A percentile compares a stretch with the other conserved stretches of the same genome.
Conservation (phyloP, 1,140 invertebrate genomes). For the Odontomachus brunneus region DNA sequence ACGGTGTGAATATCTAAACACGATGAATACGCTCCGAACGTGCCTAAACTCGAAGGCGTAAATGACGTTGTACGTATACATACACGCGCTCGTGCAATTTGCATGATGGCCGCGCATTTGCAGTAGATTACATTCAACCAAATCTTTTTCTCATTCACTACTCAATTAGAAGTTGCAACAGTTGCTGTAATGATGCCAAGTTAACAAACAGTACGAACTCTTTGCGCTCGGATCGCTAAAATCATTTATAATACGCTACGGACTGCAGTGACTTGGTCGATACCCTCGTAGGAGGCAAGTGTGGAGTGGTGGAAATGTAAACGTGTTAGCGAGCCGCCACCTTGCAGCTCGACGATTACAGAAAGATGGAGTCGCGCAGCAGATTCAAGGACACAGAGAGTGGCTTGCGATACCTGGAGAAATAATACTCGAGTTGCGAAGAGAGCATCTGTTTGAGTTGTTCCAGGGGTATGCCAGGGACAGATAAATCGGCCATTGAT, state of each 20-base stretch:
- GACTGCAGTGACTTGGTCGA: neutral
- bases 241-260: conserved; percentile 5
- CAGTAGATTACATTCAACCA: neutral
- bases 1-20: no score
- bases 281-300: conserved; percentile 2
- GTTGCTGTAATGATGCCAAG: neutral
- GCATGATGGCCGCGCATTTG: neutral
- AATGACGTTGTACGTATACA: neutral
- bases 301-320: neutral
- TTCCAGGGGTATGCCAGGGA: conserved; percentile 87
- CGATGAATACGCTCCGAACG: no score
- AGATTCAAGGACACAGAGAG: neutral
- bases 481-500: conserved; percentile 81
- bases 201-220: neutral
- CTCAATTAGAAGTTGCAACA: neutral
- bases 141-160: neutral
- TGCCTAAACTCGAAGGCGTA: no score
- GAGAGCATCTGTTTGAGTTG: conserved; percentile 93
- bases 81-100: conserved; percentile 23
- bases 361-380: no score
- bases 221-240: neutral
- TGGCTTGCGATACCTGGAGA: conserved; percentile 89
- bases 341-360: neutral
- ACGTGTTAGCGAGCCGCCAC: neutral
- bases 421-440: conserved; percentile 95